These are phyloP conservation scores for Picus viridis DNA, from an alignment of 2,797 vertebrate genomes.

Conservation along the genomic window DNA sequence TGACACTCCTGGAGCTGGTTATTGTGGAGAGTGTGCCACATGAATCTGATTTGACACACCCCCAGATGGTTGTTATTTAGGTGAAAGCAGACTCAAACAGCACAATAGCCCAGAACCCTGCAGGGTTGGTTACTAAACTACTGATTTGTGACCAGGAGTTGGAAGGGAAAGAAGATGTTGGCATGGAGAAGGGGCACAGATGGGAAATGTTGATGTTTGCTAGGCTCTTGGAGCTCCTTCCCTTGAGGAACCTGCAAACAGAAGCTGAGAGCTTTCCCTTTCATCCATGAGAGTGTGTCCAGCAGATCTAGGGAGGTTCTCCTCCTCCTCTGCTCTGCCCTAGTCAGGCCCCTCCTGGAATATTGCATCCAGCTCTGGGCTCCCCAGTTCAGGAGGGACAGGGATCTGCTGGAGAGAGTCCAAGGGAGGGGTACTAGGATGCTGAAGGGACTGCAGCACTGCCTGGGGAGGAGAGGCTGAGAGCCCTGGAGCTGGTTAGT, in stretches of 20 bases:
- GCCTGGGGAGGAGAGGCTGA: no score
- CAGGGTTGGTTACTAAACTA: conserved; percentile 35
- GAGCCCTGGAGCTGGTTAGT: no score
- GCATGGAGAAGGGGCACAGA: conserved; percentile 22
- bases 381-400: no score
- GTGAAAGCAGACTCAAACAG: conserved; percentile 37
- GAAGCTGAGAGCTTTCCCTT: neutral
- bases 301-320: no score
- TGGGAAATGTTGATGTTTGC: neutral
- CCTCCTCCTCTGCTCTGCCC: no score
- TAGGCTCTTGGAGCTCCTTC: neutral
- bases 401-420: no score
- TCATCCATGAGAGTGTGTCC: neutral
- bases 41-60: conserved; percentile 21
- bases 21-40: conserved; percentile 48
- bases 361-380: no score
- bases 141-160: conserved; percentile 49
- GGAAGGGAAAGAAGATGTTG: conserved; percentile 38
- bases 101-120: conserved; percentile 29
- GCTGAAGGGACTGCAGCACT: no score
- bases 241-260: conserved; percentile 1
- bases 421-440: no score
- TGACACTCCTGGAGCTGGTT: conserved; percentile 60
- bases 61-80: conserved; percentile 66
- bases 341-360: no score